A percentile compares a stretch with the other conserved stretches of the same genome.
Conservation (phyloP, 2,888 invertebrate species). For the Xestia c-nigrum region DNA sequence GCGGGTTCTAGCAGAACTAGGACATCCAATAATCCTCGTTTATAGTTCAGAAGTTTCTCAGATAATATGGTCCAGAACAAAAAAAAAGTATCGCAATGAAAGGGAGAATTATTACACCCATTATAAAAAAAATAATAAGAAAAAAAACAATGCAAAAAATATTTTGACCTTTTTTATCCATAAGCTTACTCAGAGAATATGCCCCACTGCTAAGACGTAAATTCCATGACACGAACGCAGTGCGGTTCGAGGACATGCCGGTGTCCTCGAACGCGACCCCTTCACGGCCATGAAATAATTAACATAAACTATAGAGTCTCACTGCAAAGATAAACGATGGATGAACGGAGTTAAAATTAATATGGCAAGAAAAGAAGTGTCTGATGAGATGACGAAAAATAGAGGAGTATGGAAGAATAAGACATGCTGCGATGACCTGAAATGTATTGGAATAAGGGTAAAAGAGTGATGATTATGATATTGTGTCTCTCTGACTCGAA, state of each 20-base stretch:
- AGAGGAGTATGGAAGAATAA: too few species aligned
- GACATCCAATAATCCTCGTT: too few species aligned
- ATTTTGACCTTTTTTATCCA: neutral
- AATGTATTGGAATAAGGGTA: too few species aligned
- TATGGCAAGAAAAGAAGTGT: too few species aligned
- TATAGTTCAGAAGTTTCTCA: too few species aligned
- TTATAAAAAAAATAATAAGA: neutral
- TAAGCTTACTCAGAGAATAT: neutral
- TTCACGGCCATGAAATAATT: neutral
- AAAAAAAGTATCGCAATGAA: too few species aligned
- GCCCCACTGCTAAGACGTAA: neutral
- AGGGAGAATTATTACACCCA: neutral
- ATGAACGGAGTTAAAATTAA: too few species aligned
- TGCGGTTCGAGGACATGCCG: neutral
- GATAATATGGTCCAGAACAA: too few species aligned
- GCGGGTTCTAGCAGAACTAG: too few species aligned
- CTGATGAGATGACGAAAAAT: too few species aligned
- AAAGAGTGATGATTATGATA: too few species aligned
- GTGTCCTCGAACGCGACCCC: neutral
- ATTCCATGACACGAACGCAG: neutral
- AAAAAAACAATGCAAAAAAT: neutral
- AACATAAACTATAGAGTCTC: neutral
- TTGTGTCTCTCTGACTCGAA: neutral
- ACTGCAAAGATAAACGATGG: neutral
- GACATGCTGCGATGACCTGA: too few species aligned